These are phyloP conservation scores for Aphaenogaster rudis DNA, from an alignment of 1,140 invertebrate genomes.

Conservation along the genomic window DNA sequence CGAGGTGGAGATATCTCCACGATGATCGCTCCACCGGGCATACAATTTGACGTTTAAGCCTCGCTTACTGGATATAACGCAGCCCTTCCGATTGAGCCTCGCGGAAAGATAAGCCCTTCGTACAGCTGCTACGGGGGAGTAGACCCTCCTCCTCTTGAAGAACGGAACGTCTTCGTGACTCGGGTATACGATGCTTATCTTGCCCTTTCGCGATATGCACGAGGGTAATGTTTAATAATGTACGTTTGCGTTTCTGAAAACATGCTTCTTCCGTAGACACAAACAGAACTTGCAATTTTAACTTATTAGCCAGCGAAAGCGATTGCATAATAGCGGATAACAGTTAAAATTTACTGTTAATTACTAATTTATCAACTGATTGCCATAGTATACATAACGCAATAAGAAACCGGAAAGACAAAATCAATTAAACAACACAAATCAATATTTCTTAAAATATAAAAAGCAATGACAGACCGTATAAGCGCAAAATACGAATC, in stretches of 20 bases:
- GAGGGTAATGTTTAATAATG: conserved; percentile 54
- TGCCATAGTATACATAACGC: not conserved
- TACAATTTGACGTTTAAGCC: conserved; percentile 73
- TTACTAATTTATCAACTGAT: not conserved
- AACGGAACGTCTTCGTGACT: conserved; percentile 55
- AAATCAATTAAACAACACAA: not conserved
- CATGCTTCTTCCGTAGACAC: not conserved
- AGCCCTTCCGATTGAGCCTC: conserved; percentile 49
- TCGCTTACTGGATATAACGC: conserved; percentile 57
- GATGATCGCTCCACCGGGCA: conserved; percentile 56
- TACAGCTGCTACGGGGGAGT: conserved; percentile 61
- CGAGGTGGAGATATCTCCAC: conserved; percentile 56
- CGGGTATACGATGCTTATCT: conserved; percentile 55
- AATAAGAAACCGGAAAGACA: not conserved
- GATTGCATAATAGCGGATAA: not conserved
- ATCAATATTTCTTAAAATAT: not conserved
- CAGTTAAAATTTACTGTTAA: not conserved
- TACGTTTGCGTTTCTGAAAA: conserved; percentile 23
- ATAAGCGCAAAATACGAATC: not conserved
- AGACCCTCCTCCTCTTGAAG: conserved; percentile 1
- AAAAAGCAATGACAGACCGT: not conserved
- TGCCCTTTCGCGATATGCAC: conserved; percentile 32
- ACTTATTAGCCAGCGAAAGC: not conserved
- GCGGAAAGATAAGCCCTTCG: conserved; percentile 61
- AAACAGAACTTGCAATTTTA: not conserved